Evolutionary conservation across 2,888 invertebrate genomes (phyloP), one percentile per base, ranked within the genome.

Genomic region (Himalopsyche anomala): DNA sequence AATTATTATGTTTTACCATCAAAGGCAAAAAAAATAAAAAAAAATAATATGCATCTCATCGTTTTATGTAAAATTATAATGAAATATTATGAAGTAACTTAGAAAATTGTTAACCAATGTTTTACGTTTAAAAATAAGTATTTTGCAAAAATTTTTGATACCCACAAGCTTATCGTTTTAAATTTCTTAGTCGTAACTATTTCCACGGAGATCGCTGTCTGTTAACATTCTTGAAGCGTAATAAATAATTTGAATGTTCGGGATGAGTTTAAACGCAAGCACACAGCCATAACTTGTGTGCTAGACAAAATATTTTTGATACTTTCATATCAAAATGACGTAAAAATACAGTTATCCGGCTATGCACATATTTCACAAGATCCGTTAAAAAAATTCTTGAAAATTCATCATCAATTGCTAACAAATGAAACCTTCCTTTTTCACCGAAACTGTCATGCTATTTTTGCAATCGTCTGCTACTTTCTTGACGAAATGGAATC

Each of bases 291-390:
- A 81, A 84, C 79, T 79, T 79, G 84, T 85, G 89, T 90, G 91
- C 90, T 91, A 91, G 91, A 91, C 91, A 91, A 92, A 92, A 93
- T 93, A 93, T 93, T 93, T 93, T 93, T 93, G 93, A 93, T 93
- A 93, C 93, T 93, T 93, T 93, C 92, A 93, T 93, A 93, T 89
- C 89, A 89, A 89, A 88, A 88, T 87, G 80, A 45, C 55, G 84
- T 84, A 82, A 82, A 86, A 87, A 86, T 74, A 82, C 86, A 51
- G 85, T 88, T 82, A 62, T 81, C 83, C 56, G 84, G 82, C 86
- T 82, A 84, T 80, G 84, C 86, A 86, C 86, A 84, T 80, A 81
- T 74, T 74, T 12, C 74, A 74, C 74, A 74, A 6, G 36, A 15
- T 38, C 36, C 15, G 74, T 74, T 74, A 8, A 6, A 36, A 74